phyloP scores from a whole-genome alignment of 2,888 invertebrate genomes.

The Beris morrisii region DNA sequence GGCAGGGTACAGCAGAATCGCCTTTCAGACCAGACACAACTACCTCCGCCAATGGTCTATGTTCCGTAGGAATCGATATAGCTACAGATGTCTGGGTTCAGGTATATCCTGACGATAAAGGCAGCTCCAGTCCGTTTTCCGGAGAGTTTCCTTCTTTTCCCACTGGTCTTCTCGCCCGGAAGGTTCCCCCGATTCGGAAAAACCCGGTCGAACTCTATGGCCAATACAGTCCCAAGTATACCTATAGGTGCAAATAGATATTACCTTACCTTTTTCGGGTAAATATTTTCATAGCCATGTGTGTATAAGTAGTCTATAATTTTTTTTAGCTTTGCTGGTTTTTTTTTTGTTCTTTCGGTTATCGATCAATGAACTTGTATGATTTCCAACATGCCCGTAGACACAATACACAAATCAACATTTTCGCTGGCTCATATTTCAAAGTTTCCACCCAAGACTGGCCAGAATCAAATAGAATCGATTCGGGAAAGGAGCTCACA shows the following conservation, averaged over 20 bases:
- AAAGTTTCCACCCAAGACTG: constrained; percentile 6
- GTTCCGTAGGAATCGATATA: constrained; percentile 27
- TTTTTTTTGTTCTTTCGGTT: constrained; percentile 28
- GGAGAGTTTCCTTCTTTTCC: constrained; percentile 23
- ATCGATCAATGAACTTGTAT: constrained; percentile 36
- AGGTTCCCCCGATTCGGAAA: no score
- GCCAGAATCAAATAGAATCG: no score
- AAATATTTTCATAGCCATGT: constrained; percentile 11
- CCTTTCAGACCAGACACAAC: constrained; percentile 32
- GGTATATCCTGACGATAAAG: constrained; percentile 17
- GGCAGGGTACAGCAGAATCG: constrained; percentile 19
- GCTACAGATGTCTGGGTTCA: constrained; percentile 22
- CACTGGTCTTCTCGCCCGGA: neutral
- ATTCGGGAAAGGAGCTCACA: no score
- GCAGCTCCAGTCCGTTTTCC: constrained; percentile 21
- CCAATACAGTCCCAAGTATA: no score
- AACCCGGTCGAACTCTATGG: no score
- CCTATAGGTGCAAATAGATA: constrained; percentile 9
- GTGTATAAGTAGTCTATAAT: constrained; percentile 4
- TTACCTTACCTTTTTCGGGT: constrained; percentile 18
- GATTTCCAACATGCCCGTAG: constrained; percentile 13
- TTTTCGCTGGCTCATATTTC: constrained; percentile 33
- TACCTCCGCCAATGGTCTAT: constrained; percentile 27
- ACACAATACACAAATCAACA: constrained; percentile 23
- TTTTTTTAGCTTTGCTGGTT: constrained; percentile 4